A percentile compares a stretch with the other conserved stretches of the same genome.
Evolutionary conservation across 2,113 vertebrate species (phyloP).

Genomic region (Ctenodactylus gundi): DNA sequence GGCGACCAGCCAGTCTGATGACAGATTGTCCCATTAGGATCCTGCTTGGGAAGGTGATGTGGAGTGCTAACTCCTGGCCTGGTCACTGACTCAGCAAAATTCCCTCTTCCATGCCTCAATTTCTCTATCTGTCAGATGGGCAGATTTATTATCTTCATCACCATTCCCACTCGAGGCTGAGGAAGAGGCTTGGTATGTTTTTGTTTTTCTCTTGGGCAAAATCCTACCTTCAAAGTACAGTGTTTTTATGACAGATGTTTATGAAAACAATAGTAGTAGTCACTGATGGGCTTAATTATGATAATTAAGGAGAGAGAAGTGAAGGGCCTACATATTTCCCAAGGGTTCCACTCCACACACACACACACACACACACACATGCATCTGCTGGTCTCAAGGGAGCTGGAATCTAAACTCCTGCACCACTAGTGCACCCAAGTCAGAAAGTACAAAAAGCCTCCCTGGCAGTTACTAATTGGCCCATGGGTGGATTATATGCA

Average conservation of each 20-base stretch:
- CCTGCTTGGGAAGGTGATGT: background rate
- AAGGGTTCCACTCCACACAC: too few relatives aligned
- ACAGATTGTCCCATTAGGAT: background rate
- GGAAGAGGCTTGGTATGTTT: background rate
- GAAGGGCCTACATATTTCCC: background rate
- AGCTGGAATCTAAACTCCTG: background rate
- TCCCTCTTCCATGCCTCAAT: background rate
- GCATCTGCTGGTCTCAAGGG: too few relatives aligned
- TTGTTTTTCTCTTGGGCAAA: background rate
- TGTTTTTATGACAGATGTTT: background rate
- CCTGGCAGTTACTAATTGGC: background rate
- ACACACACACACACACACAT: too few relatives aligned
- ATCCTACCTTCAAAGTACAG: conserved; percentile 40
- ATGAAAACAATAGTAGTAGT: background rate
- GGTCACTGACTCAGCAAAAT: background rate
- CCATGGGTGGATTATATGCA: background rate
- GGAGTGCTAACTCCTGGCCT: background rate
- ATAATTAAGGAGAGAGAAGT: background rate
- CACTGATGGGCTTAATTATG: background rate
- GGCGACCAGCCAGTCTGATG: background rate
- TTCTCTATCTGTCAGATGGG: background rate
- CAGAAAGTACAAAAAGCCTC: background rate
- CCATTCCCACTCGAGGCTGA: background rate
- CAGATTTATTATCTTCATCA: background rate
- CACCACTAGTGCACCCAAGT: background rate